Evolutionary conservation across 2,888 invertebrate species (phyloP).

Genomic region (Ormyrus pomaceus): DNA sequence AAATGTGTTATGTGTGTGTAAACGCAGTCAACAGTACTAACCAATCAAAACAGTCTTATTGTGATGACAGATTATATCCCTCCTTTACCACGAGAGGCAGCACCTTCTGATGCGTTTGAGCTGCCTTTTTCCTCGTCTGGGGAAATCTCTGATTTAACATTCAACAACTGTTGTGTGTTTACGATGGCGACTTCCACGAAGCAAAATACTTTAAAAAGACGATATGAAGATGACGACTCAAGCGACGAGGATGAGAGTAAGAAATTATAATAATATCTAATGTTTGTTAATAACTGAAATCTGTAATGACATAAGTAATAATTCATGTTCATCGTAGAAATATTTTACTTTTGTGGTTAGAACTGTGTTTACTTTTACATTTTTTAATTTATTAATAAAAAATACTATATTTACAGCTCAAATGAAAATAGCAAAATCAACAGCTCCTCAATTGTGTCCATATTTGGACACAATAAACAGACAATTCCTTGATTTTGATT

Average conservation of each 20-base stretch:
- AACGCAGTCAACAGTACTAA: neutral
- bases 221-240: slow-evolving; percentile 32
- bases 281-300: neutral
- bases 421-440: slow-evolving; percentile 27
- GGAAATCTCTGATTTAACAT: no score
- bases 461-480: slow-evolving; percentile 99
- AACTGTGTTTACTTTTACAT: slow-evolving; percentile 25
- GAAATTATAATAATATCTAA: neutral
- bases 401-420: slow-evolving; percentile 26
- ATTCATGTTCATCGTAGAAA: neutral
- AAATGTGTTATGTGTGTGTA: neutral
- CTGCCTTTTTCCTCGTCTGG: no score
- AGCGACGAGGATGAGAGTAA: slow-evolving; percentile 52
- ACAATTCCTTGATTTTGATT: slow-evolving; percentile 98
- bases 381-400: slow-evolving; percentile 13
- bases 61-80: no score
- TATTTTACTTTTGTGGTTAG: slow-evolving; percentile 37
- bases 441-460: slow-evolving; percentile 85
- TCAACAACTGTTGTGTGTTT: neutral
- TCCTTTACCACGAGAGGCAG: no score
- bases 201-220: slow-evolving; percentile 49
- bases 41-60: no score
- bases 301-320: neutral
- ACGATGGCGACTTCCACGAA: slow-evolving; percentile 35
- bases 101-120: no score